Base-by-base conservation (phyloP, 2,113 vertebrate species). In the Triplophysa rosa region DNA sequence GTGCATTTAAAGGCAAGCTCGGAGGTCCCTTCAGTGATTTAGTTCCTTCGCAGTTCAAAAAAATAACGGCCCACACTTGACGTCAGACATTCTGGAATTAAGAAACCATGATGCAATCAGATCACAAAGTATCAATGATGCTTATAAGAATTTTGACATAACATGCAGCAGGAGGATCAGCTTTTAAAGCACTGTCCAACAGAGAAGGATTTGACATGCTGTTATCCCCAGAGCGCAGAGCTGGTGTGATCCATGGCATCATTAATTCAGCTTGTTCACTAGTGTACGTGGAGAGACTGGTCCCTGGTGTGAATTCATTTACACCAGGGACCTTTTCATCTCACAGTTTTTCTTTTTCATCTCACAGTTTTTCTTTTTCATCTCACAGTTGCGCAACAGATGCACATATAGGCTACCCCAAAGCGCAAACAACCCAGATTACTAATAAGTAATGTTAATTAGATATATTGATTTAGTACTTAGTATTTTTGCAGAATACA, bases 121-220 rank as follows among this genome's bases (percentile, higher is more conserved):
- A 0, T 8, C 3, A 74, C 21, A 74, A 19, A 13, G 21, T 21
- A 47, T 4, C 12, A 58, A 13, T 10, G 16, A 9, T 26, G 40
- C 16, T 47, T 47, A 74, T 74, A 47, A 47, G 58, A 63, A 26
- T 23, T 58, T 63, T 63, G 47, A 74, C 37, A 13, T 74, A 74
- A 74, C 71, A 74, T 29, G 8, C 33, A 29, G 71, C 40, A 19
- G 40, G 14, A 62, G n/a, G 17, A 33, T 19, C 4, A 40, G 21
- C 54, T 23, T 54, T 62, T 45, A 61, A 74, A 45, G 56, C 56
- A 45, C n/a, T 1, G 13, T 56, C 37, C 56, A 26, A 63, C 72
- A 74, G 37, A 17, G 63, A 14, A 2, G 10, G 58, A 62, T 74
- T 63, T 74, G 40, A 74, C 72, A 74, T 62, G 40, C 16, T 16